phyloP scores from a whole-genome alignment of 2,113 vertebrate genomes.

The Calyptommatus sinebrachiatus region DNA sequence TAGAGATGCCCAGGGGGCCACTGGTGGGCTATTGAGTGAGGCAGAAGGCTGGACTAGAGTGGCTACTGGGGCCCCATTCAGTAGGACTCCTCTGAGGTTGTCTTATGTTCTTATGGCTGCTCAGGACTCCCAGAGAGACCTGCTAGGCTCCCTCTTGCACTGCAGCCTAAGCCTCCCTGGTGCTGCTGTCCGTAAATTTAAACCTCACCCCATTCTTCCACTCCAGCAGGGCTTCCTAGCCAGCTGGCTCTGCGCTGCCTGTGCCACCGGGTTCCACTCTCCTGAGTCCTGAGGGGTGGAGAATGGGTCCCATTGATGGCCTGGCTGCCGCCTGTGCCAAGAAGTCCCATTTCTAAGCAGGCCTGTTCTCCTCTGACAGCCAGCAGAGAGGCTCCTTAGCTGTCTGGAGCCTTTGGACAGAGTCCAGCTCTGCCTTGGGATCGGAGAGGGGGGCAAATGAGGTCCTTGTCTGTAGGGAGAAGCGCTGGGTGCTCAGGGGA shows the following conservation, averaged over 20 bases:
- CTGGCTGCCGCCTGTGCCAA: not conserved
- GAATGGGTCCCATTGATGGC: constrained; percentile 60
- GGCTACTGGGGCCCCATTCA: too few species aligned
- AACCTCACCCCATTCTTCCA: not conserved
- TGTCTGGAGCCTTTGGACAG: not conserved
- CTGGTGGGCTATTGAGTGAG: too few species aligned
- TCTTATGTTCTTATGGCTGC: not conserved
- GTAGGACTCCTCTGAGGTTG: too few species aligned
- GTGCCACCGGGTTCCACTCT: constrained; percentile 40
- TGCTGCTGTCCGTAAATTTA: not conserved
- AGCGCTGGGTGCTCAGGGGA: not conserved
- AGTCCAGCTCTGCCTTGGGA: not conserved
- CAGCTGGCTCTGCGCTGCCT: constrained; percentile 15
- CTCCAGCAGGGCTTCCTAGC: constrained; percentile 24
- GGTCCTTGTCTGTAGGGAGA: not conserved
- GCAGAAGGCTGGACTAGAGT: too few species aligned
- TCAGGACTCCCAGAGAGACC: not conserved
- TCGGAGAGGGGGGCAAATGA: not conserved
- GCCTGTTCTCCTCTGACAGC: not conserved
- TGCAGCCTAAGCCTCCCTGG: not conserved
- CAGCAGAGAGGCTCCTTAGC: not conserved
- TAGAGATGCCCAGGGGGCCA: too few species aligned
- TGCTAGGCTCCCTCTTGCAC: not conserved
- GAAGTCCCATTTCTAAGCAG: not conserved
- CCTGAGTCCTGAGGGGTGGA: constrained; percentile 40